Conservation (phyloP, 1,140 invertebrate genomes). For the Centruroides sculpturatus region DNA sequence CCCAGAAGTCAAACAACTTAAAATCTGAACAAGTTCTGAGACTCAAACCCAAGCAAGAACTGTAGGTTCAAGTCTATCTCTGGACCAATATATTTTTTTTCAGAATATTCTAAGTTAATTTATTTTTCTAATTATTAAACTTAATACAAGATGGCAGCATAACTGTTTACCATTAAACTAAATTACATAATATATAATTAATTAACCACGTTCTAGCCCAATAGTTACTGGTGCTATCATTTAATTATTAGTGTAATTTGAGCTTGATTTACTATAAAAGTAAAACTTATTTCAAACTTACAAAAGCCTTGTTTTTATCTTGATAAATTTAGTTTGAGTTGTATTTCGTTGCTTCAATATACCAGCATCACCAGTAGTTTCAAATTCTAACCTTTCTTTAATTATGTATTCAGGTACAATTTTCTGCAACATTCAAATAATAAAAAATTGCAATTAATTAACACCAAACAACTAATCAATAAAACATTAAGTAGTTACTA, state of each 20-base stretch:
- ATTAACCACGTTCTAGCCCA: too few species aligned
- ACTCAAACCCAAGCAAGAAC: too few species aligned
- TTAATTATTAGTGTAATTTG: too few species aligned
- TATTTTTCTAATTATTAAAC: not conserved
- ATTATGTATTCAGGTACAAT: slow-evolving; percentile 68
- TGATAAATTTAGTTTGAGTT: slow-evolving; percentile 95
- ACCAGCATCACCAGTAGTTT: slow-evolving; percentile 80
- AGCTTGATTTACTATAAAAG: not conserved
- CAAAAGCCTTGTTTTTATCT: slow-evolving; percentile 95
- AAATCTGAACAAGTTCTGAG: too few species aligned
- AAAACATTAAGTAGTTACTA: slow-evolving; percentile 19
- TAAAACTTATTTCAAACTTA: slow-evolving; percentile 43
- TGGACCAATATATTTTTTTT: too few species aligned
- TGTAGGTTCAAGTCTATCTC: too few species aligned
- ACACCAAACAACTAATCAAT: not conserved
- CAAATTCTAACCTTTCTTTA: slow-evolving; percentile 84
- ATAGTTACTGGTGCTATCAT: too few species aligned
- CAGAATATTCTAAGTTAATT: too few species aligned
- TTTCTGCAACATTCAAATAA: slow-evolving; percentile 24
- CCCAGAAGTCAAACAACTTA: too few species aligned
- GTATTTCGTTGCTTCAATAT: slow-evolving; percentile 70
- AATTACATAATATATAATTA: not conserved
- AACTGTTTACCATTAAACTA: not conserved
- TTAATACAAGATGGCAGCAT: not conserved
- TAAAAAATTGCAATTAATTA: too few species aligned